Base-by-base conservation (phyloP, 2,888 invertebrate genomes). In the Microplitis deprimator region DNA sequence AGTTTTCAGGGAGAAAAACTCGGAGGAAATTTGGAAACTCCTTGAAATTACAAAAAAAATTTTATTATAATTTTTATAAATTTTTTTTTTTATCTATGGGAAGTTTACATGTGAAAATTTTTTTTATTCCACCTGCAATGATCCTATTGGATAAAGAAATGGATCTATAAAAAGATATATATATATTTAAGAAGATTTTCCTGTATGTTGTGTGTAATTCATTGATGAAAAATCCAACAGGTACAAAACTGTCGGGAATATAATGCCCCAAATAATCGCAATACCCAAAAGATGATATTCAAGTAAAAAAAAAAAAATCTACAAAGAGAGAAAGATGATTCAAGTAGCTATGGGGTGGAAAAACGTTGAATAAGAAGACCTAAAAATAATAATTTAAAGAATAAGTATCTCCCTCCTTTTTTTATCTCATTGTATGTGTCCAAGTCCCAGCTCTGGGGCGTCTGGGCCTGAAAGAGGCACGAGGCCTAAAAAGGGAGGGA, bases 401-500 rank as follows among this genome's bases (percentile, higher is more conserved):
- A 50, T 50, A n/a, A n/a, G n/a, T n/a, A 50, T 10, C 10, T 16
- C 20, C 29, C 65, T 10, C 29, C 5, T 13, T 20, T 65, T 29
- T 29, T 29, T 17, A 13, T 17, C 29, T 65, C 13, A 20, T 65
- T 29, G 62, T 16, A 62, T 62, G 20, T 62, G 50, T 65, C 29
- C 65, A 65, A 65, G 65, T 65, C 59, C 68, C 68, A 68, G 39
- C 40, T 70, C 20, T 29, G 20, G 20, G 17, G 29, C 29, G 62
- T 17, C 20, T 16, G 70, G 70, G 83, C 77, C 77, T 76, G 76
- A 80, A 74, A 77, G 77, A 79, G 77, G 79, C 79, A 80, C 79
- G 82, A 79, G 82, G 79, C 76, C 76, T 50, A 50, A 59, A 73
- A 60, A 75, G 73, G 81, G 76, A 79, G 80, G 81, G 80, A 85